phyloP scores from a whole-genome alignment of 1,140 invertebrate species.

The Geopemphigus sp. region DNA sequence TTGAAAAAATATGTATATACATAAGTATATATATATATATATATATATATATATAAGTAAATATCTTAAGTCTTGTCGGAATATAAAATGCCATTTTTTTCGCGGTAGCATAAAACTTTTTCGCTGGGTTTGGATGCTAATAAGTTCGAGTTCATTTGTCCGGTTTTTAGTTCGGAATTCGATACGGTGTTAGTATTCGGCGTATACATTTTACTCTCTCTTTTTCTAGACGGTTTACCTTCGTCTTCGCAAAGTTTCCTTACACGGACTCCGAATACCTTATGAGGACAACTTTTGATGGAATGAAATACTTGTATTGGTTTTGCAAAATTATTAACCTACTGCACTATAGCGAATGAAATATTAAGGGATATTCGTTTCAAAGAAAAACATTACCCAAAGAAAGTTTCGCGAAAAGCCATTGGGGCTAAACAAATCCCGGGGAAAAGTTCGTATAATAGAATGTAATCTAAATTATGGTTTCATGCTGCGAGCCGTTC shows the following conservation, averaged over 20 bases:
- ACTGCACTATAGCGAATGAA: slow-evolving; percentile 38
- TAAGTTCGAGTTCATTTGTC: slow-evolving; percentile 48
- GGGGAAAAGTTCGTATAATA: slow-evolving; percentile 47
- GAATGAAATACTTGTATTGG: slow-evolving; percentile 46
- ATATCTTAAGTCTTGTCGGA: slow-evolving; percentile 33
- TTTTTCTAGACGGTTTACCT: slow-evolving; percentile 47
- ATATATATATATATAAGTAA: slow-evolving; percentile 15
- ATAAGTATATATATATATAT: no score
- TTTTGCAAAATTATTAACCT: slow-evolving; percentile 46
- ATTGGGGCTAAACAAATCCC: slow-evolving; percentile 46
- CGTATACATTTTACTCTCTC: slow-evolving; percentile 20
- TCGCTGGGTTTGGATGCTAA: slow-evolving; percentile 40
- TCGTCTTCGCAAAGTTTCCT: slow-evolving; percentile 45
- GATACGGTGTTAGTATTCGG: slow-evolving; percentile 47
- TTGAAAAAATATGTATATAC: background rate
- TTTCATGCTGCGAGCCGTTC: background rate
- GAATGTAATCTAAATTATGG: slow-evolving; percentile 47
- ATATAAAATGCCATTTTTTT: slow-evolving; percentile 44
- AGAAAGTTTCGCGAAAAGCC: slow-evolving; percentile 46
- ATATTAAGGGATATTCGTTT: slow-evolving; percentile 46
- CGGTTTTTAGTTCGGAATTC: slow-evolving; percentile 34
- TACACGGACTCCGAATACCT: slow-evolving; percentile 41
- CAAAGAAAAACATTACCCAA: slow-evolving; percentile 45
- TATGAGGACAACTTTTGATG: slow-evolving; percentile 48
- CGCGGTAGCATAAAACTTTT: slow-evolving; percentile 22